phyloP scores from a whole-genome alignment of 2,113 vertebrate genomes.

The Grantiella picta region DNA sequence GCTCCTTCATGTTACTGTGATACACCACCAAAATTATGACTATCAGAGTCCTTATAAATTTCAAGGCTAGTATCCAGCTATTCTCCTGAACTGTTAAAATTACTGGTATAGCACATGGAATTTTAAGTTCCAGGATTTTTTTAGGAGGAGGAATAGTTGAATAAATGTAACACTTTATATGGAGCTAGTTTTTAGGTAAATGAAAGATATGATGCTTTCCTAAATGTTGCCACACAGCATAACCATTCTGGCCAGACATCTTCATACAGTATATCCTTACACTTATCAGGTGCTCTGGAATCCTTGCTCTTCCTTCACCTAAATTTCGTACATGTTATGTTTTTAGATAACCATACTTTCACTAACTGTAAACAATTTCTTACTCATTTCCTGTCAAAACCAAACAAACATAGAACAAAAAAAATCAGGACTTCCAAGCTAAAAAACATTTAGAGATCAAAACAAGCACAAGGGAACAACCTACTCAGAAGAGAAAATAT shows the following conservation, averaged over 20 bases:
- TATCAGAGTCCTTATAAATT: constrained; percentile 49
- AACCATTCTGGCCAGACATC: not conserved
- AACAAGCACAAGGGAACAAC: not conserved
- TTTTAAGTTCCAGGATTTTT: constrained; percentile 14
- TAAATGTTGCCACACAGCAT: not conserved
- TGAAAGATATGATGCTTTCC: not conserved
- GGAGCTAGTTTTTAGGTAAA: not conserved
- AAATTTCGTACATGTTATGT: not conserved
- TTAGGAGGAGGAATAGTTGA: not conserved
- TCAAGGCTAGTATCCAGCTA: constrained; percentile 29
- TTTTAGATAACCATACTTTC: not conserved
- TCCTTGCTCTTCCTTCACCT: not conserved
- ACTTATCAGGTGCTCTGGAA: not conserved
- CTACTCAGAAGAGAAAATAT: not conserved
- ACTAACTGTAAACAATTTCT: not conserved
- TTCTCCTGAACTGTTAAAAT: not conserved
- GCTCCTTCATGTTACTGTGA: constrained; percentile 53
- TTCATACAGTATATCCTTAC: not conserved
- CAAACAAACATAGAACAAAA: not conserved
- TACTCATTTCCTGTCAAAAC: not conserved
- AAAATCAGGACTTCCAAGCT: not conserved
- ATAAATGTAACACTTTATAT: not conserved
- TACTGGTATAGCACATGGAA: not conserved
- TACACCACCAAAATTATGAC: constrained; percentile 51
- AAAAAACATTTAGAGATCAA: not conserved